Conservation (phyloP, 2,113 vertebrate species). For the Leptosomus discolor region DNA sequence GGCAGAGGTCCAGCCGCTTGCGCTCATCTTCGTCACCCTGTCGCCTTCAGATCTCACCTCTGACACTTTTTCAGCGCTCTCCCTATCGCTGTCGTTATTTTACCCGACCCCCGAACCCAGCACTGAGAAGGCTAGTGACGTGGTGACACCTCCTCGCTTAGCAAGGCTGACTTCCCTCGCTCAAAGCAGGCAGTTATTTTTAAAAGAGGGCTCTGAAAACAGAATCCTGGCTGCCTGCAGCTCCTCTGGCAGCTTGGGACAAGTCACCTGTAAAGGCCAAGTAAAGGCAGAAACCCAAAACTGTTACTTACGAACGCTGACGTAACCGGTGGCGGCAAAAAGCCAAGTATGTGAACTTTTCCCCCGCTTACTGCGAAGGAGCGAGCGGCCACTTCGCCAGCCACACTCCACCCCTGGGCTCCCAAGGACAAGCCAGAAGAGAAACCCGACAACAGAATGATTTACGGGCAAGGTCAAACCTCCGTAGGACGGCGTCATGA, state of each 20-base stretch:
- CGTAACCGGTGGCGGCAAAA: background rate
- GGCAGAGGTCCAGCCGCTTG: background rate
- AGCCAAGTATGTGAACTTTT: conserved; percentile 74
- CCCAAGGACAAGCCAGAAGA: background rate
- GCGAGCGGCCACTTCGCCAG: background rate
- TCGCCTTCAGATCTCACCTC: background rate
- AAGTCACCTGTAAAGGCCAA: conserved; percentile 47
- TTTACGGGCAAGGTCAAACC: conserved; percentile 37
- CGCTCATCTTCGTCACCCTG: no score
- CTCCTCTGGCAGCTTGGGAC: background rate
- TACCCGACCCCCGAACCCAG: background rate
- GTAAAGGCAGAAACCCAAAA: conserved; percentile 62
- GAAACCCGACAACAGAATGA: background rate
- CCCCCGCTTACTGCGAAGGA: background rate
- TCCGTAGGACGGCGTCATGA: background rate
- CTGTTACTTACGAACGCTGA: conserved; percentile 27
- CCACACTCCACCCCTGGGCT: background rate
- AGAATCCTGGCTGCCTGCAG: conserved; percentile 22
- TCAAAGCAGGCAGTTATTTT: background rate
- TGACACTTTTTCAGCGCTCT: rapidly evolving
- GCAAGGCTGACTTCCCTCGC: background rate
- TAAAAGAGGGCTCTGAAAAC: background rate
- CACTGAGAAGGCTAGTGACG: background rate
- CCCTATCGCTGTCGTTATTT: rapidly evolving
- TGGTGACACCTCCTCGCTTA: background rate